These are phyloP conservation scores for Morbakka virulenta DNA, from an alignment of 30 jellyfish, hydroid and myxozoan species.

Conservation along the genomic window DNA sequence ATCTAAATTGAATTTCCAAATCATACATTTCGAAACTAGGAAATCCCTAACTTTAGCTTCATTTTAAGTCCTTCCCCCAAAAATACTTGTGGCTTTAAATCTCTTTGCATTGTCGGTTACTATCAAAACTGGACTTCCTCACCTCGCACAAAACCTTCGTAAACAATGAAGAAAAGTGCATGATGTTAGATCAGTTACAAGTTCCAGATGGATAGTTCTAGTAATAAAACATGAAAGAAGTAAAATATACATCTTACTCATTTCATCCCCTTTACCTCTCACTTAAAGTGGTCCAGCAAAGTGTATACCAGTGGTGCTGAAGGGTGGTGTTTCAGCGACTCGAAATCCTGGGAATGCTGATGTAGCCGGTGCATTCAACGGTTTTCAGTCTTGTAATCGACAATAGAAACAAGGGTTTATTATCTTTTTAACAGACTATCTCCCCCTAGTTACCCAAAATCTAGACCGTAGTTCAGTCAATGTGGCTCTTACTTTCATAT, in stretches of 20 bases:
- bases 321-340: neutral
- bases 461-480: conserved; percentile 18
- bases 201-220: conserved; percentile 12
- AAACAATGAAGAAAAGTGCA: neutral
- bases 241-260: neutral
- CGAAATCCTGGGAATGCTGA: neutral
- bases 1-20: conserved; percentile 14
- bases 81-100: neutral
- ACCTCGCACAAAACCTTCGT: conserved; percentile 18
- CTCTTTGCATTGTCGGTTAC: conserved; percentile 21
- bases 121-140: conserved; percentile 11
- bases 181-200: neutral
- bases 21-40: neutral
- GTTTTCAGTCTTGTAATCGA: neutral
- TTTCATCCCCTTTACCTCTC: neutral
- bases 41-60: neutral
- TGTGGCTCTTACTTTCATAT: conserved; percentile 8
- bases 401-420: conserved; percentile 9
- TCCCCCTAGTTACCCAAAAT: conserved; percentile 18
- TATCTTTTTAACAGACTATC: conserved; percentile 22
- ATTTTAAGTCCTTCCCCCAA: neutral
- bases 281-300: neutral
- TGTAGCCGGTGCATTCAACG: neutral
- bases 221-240: neutral
- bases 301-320: neutral